Evolutionary conservation across 1,140 invertebrate genomes (phyloP), one percentile per base, ranked within the genome.

Genomic region (Euschistus heros): DNA sequence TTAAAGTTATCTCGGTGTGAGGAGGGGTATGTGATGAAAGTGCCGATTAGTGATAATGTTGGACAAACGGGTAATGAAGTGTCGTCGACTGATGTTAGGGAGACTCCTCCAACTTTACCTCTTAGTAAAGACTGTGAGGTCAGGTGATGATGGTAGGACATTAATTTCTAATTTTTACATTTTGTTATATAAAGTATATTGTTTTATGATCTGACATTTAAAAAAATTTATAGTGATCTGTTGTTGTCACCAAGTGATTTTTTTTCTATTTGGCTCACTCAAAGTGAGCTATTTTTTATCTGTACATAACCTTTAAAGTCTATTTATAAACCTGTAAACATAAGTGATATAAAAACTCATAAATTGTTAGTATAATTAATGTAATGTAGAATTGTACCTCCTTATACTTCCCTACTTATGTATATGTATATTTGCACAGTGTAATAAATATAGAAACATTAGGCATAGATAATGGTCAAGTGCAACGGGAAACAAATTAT

Each of bases 111-210:
- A 69, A 75, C 85, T 69, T 76, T 84, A 69, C 77, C 84, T 72
- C 79, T 85, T 71, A 86, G 83, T 74, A 87, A 89, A 81, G 86
- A 87, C 78, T 88, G 86, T 80, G 86, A 89, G 81, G 87, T 89
- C 82, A 89, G 87, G 83, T 89, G 87, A 90, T 69, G 62, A 66
- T 22, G 62, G 42, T 63, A 63, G 46, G 46, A 50, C 37, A 18
- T 63, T 30, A 15, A 22, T 20, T n/a, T 18, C 22, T 30, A 63
- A 61, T 42, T 17, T 61, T 67, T 64, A 57, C 54, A 62, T 70
- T 62, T 67, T 67, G 59, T 64, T 66, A 54, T 57, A 47, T 33
- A 50, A 61, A 63, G 1, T 50, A 63, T 63, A 47, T 62, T 69
- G 22, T 57, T 69, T 64, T 69, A 65, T 62, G 30, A 65, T 65